Evolutionary conservation across 2,113 vertebrate genomes (phyloP).

Genomic region (Psittacara wagleri): DNA sequence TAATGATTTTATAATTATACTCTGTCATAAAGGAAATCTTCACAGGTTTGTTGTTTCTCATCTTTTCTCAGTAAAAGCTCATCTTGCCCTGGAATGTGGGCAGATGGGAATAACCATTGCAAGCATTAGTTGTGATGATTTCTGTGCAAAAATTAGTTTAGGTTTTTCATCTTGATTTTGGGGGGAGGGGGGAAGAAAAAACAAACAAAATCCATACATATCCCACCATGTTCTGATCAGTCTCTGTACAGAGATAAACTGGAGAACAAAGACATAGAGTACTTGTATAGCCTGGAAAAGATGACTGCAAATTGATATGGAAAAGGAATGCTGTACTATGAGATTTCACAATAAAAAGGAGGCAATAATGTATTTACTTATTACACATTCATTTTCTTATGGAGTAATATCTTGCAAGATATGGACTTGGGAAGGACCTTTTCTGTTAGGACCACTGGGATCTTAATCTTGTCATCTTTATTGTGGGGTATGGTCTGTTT

Average conservation of each 20-base stretch:
- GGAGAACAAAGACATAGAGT: not conserved
- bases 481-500: not conserved
- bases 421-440: fast-evolving
- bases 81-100: constrained; percentile 23
- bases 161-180: not conserved
- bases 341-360: constrained; percentile 4
- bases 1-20: constrained; percentile 35
- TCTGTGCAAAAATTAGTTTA: not conserved
- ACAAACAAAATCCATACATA: not conserved
- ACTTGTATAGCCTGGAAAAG: not conserved
- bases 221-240: not conserved
- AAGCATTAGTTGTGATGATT: not conserved
- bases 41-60: not conserved
- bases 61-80: constrained; percentile 5
- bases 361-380: not conserved
- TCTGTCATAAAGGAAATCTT: constrained; percentile 33
- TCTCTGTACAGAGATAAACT: not conserved
- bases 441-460: not conserved
- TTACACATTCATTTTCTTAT: not conserved
- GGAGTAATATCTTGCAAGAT: not conserved
- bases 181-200: not conserved
- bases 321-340: not conserved
- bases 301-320: not conserved
- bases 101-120: not conserved
- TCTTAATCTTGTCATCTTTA: not conserved